Evolutionary conservation across 2,888 invertebrate species (phyloP).

Genomic region (Poecilus cupreus): DNA sequence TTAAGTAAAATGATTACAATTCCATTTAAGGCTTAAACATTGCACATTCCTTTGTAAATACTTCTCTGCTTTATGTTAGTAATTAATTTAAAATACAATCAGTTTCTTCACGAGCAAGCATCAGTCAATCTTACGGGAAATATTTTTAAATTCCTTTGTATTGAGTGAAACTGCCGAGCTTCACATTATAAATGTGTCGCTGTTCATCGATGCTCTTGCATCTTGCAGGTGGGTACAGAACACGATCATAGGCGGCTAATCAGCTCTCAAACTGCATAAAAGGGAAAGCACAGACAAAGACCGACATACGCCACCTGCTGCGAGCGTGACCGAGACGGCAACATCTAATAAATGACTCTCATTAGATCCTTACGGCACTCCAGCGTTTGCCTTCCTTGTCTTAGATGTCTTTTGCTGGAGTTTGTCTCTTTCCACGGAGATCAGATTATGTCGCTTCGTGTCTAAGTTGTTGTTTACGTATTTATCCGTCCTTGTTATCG

Average conservation of each 20-base stretch:
- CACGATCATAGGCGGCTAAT: constrained; percentile 45
- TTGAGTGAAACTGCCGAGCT: background rate
- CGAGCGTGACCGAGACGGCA: constrained; percentile 33
- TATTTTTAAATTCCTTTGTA: background rate
- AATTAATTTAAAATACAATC: background rate
- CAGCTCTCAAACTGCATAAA: constrained; percentile 36
- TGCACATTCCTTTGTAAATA: background rate
- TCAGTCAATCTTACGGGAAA: background rate
- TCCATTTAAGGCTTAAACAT: background rate
- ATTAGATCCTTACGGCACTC: constrained; percentile 39
- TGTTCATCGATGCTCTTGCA: constrained; percentile 18
- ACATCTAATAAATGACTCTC: constrained; percentile 46
- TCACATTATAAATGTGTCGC: constrained; percentile 11
- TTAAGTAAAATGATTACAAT: background rate
- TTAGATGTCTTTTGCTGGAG: constrained; percentile 5
- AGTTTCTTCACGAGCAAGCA: background rate
- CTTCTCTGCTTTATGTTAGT: background rate
- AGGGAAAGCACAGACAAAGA: constrained; percentile 51
- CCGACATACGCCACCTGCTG: constrained; percentile 43
- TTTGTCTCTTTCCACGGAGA: constrained; percentile 12
- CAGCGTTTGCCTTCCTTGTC: background rate
- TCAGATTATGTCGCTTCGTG: constrained; percentile 4
- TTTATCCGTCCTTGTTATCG: background rate
- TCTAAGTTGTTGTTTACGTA: background rate
- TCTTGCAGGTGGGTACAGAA: constrained; percentile 41